Base-by-base conservation (phyloP, 2,888 invertebrate species). In the Oxyteleia sp. region DNA sequence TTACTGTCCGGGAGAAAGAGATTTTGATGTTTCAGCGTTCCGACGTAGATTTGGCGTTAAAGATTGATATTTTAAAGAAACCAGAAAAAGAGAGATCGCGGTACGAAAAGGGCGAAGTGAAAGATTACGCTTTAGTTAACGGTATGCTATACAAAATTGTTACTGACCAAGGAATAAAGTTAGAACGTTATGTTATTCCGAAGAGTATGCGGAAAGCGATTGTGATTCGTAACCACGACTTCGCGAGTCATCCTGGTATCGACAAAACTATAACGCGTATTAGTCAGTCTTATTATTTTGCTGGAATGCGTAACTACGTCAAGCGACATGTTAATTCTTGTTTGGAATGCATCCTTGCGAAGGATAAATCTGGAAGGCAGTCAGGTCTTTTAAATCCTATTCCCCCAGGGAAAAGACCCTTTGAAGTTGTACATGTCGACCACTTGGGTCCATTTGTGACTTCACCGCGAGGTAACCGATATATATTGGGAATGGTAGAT, bases 141-240 rank as follows among this genome's bases (percentile, higher is more conserved):
- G 53, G 53, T n/a, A 13, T 55, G 11, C 13, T 55, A 1, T 55
- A 55, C 15, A 55, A 32, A 13, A 7, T 26, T 11, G n/a, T 32
- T 0, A 8, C 8, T 10, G 11, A 32, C 8, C n/a, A 15, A 1
- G 53, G 16, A 1, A 7, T 8, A 7, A 15, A 10, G 13, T 1
- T 5, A 7, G 15, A 2, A n/a, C 4, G n/a, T 0, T 55, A 55
- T 16, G 53, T 55, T 3, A 32, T 55, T 2, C 53, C 53, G 16
- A 55, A 55, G 15, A 11, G 7, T 10, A 55, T 55, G 53, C 29
- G 53, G 2, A 55, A 55, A 32, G 26, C 53, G 4, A 55, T 55
- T 8, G 53, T 55, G 8, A 26, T 32, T 13, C 20, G n/a, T 4
- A 26, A 26, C 11, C 49, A 49, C 13, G 49, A 49, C 15, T 49